Base-by-base conservation (phyloP, 2,888 invertebrate genomes). In the Pilophorus perplexus region DNA sequence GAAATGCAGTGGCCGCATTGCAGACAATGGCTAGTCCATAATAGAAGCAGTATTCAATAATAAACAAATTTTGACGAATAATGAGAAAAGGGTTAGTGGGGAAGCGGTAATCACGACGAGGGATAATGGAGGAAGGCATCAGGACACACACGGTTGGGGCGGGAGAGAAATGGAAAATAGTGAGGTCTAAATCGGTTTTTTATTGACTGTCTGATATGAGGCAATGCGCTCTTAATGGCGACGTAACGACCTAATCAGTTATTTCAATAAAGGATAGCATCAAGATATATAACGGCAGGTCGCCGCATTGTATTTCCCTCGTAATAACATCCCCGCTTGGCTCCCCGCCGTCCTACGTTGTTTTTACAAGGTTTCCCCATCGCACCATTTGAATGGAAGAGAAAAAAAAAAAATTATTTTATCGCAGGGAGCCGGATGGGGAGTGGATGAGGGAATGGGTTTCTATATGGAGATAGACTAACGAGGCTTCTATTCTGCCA, bases 171-270 rank as follows among this genome's bases (percentile, higher is more conserved):
- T 55, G 22, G 57, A 23, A n/a, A 57, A 57, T 57, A 33, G 54
- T 54, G 37, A 55, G 37, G 55, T 38, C 55, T 37, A 38, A 38
- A 38, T 38, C 55, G 38, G 5, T 55, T 55, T 55, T 55, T 55
- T 55, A 38, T 38, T 55, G 37, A 38, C 52, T 52, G 16, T 28
- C 38, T 55, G 55, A 55, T 38, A 55, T 38, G 33, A 22, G 37
- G 55, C 37, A 55, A 38, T 38, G 55, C 55, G 28, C 55, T 55
- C 55, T 38, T 55, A 55, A 55, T 55, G 55, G 55, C 37, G 38
- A 55, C 20, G 55, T 55, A 55, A 55, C 55, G 55, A 55, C 55
- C 55, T 55, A 55, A 55, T 55, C 55, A 55, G 55, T 55, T 55
- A 55, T 55, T 55, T 55, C 55, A 55, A 55, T 55, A 55, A 55